These are phyloP conservation scores for Microcebus ravelobensis DNA, from an alignment of 2,113 vertebrate species.

Conservation along the genomic window DNA sequence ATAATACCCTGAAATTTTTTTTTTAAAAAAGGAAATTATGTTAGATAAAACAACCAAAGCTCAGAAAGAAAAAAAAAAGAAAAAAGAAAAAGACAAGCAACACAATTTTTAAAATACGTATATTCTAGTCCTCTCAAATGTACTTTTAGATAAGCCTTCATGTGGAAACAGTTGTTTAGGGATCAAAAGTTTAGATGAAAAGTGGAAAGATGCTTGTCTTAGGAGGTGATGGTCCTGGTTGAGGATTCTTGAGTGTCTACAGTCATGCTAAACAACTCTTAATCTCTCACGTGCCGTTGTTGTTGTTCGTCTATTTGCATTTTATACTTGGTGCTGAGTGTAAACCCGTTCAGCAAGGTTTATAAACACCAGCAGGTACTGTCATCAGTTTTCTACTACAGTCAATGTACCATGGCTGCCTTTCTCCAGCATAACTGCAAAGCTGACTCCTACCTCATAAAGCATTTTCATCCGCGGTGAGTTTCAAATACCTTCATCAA, in stretches of 20 bases:
- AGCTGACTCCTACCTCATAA: not conserved
- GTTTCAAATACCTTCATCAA: not conserved
- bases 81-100: no score
- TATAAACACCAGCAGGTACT: not conserved
- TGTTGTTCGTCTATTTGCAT: conserved; percentile 16
- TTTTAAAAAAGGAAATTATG: no score
- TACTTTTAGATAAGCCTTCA: no score
- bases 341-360: not conserved
- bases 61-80: no score
- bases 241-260: not conserved
- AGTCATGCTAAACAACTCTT: not conserved
- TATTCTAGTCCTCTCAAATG: no score
- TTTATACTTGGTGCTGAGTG: not conserved
- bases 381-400: not conserved
- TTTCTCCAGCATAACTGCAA: not conserved
- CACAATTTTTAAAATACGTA: no score
- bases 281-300: not conserved
- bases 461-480: not conserved
- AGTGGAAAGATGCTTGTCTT: no score
- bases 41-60: no score
- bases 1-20: no score
- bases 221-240: no score
- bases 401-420: not conserved
- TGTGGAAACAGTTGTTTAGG: no score
- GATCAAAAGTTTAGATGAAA: no score